Conservation (phyloP, 2,888 invertebrate species). For the Schizotus pectinicornis region DNA sequence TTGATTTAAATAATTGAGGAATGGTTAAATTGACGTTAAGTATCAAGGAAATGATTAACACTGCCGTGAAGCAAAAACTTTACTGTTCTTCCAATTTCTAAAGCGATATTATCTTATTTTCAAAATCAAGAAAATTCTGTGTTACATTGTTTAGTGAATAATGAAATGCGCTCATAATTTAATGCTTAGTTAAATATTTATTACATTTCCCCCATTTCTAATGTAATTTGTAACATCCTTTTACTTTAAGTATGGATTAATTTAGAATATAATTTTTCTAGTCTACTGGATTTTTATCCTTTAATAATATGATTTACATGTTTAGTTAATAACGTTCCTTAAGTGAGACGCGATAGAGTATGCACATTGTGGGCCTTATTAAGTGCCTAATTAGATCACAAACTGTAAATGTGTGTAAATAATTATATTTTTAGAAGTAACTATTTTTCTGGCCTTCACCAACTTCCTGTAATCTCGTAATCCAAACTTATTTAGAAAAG, state of each 20-base stretch:
- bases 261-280: constrained; percentile 52
- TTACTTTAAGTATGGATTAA: constrained; percentile 42
- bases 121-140: constrained; percentile 45
- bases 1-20: too few species aligned
- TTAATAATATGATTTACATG: constrained; percentile 44
- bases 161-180: constrained; percentile 45
- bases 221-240: constrained; percentile 40
- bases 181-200: constrained; percentile 49
- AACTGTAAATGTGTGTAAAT: constrained; percentile 53
- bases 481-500: too few species aligned
- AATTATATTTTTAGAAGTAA: constrained; percentile 50
- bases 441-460: neutral
- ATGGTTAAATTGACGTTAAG: too few species aligned
- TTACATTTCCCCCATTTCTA: constrained; percentile 43
- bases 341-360: constrained; percentile 28
- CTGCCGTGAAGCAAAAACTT: constrained; percentile 14
- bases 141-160: constrained; percentile 43
- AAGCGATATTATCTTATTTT: constrained; percentile 33
- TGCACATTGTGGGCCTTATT: constrained; percentile 16
- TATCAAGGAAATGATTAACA: constrained; percentile 24
- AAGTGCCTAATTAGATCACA: constrained; percentile 45
- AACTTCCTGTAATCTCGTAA: neutral
- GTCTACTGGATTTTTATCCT: constrained; percentile 50
- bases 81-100: constrained; percentile 20
- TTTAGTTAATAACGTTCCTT: constrained; percentile 45